phyloP scores from a whole-genome alignment of 2,888 invertebrate species.

The Junonia oenone region DNA sequence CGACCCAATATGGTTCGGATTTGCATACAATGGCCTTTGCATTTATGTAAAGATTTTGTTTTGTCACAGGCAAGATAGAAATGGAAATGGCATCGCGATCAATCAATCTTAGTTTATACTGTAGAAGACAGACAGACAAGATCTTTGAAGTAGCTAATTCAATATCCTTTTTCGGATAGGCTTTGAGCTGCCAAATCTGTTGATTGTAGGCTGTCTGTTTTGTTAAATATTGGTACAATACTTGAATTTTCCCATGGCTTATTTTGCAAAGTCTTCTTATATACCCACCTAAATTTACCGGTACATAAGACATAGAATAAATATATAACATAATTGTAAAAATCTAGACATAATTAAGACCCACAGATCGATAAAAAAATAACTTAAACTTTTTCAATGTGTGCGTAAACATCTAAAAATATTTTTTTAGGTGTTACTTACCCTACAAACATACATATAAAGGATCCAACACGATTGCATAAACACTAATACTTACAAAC shows the following conservation, averaged over 20 bases:
- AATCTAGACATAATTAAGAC: no score
- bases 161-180: not conserved
- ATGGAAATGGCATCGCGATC: not conserved
- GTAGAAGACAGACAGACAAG: not conserved
- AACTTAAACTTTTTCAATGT: not conserved
- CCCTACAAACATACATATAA: no score
- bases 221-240: no score
- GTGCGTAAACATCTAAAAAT: not conserved
- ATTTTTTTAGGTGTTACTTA: no score
- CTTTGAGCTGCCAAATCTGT: not conserved
- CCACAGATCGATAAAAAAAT: not conserved
- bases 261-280: no score
- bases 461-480: no score
- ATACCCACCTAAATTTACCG: no score
- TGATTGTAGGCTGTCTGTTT: no score
- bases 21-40: constrained; percentile 2
- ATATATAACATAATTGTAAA: no score
- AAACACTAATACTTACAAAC: not conserved
- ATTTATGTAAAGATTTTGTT: not conserved
- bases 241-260: no score
- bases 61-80: not conserved
- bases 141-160: not conserved
- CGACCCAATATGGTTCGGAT: not conserved
- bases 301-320: no score
- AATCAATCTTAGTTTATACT: not conserved